Conservation (phyloP, 2,888 invertebrate species). For the Ellobium chinense region DNA sequence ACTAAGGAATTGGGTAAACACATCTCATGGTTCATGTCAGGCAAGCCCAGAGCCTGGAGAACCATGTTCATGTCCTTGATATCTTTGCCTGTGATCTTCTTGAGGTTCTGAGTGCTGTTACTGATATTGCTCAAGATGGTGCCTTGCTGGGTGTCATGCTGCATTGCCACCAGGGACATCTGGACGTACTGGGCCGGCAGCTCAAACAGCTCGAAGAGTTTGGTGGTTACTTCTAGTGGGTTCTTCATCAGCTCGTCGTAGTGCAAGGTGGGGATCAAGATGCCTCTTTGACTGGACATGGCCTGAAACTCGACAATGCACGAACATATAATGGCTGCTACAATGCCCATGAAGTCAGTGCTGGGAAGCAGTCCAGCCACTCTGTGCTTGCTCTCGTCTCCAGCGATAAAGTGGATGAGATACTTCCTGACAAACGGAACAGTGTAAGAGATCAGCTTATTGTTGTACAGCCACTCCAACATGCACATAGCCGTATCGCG, state of each 20-base stretch:
- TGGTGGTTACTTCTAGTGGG: neutral
- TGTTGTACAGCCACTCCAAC: slow-evolving; percentile 41
- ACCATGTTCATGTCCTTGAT: neutral
- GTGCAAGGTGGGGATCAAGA: neutral
- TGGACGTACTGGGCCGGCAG: slow-evolving; percentile 8
- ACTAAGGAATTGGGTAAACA: neutral
- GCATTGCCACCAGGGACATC: slow-evolving; percentile 20
- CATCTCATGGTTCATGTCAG: slow-evolving; percentile 17
- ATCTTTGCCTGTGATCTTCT: slow-evolving; percentile 7
- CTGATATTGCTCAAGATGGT: slow-evolving; percentile 8
- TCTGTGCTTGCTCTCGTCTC: neutral
- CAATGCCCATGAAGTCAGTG: neutral
- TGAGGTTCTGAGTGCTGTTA: neutral
- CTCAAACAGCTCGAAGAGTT: slow-evolving; percentile 15
- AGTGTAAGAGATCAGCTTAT: neutral
- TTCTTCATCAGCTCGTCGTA: slow-evolving; percentile 21
- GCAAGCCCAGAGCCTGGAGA: neutral
- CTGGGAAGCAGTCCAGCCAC: neutral
- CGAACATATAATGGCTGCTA: slow-evolving; percentile 1
- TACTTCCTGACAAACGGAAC: neutral
- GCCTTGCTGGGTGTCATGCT: slow-evolving; percentile 13
- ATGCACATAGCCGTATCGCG: slow-evolving; percentile 36
- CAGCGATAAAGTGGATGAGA: slow-evolving; percentile 17
- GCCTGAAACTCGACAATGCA: slow-evolving; percentile 4
- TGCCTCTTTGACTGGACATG: neutral